phyloP scores from a whole-genome alignment of 2,797 vertebrate species.

The Chelonia mydas region DNA sequence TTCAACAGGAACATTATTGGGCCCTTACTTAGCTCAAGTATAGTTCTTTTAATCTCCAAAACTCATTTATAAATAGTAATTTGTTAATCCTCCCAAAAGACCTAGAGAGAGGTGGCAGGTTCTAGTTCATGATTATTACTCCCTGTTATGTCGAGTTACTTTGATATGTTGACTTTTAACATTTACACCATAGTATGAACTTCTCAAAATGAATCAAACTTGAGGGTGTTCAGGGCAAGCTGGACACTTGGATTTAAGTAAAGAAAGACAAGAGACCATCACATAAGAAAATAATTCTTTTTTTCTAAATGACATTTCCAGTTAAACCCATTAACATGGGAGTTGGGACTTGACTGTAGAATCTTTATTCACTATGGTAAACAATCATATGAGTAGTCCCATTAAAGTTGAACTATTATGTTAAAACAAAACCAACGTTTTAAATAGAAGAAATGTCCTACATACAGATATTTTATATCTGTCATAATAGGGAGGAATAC shows the following conservation, averaged over 20 bases:
- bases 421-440: background rate
- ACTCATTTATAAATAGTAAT: background rate
- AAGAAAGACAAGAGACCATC: background rate
- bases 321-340: background rate
- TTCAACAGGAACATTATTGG: background rate
- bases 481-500: background rate
- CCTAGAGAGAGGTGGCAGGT: background rate
- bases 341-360: background rate
- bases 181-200: background rate
- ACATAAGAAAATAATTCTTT: background rate
- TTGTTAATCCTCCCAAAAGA: background rate
- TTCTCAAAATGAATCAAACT: background rate
- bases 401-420: background rate
- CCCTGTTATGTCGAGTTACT: background rate
- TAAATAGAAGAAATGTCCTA: constrained; percentile 2
- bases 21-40: background rate
- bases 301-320: background rate
- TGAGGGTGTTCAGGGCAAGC: background rate
- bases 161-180: background rate
- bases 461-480: background rate
- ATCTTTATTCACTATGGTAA: background rate
- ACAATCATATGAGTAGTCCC: background rate
- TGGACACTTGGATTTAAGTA: background rate
- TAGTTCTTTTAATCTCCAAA: background rate
- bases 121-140: background rate